Evolutionary conservation across 2,797 vertebrate genomes (phyloP).

Genomic region (Hoplostethus mediterraneus): DNA sequence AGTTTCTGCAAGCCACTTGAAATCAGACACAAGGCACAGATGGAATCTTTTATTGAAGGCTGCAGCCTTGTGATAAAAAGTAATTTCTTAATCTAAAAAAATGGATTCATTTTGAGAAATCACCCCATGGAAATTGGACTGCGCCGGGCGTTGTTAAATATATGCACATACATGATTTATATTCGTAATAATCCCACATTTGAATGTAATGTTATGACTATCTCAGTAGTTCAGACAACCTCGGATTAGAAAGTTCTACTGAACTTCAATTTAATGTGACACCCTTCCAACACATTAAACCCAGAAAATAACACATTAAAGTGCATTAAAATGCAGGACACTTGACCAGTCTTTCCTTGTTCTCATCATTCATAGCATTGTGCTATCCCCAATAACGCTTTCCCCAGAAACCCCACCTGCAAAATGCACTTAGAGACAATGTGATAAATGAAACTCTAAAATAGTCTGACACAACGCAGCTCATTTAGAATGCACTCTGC

Average conservation of each 20-base stretch:
- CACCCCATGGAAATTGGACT: conserved; percentile 4
- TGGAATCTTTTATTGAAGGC: background rate
- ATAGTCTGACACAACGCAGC: conserved; percentile 33
- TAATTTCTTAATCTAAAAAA: background rate
- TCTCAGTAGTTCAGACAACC: conserved; percentile 38
- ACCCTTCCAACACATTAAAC: conserved; percentile 14
- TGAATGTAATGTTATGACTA: conserved; percentile 50
- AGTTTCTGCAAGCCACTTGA: background rate
- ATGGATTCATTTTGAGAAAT: conserved; percentile 12
- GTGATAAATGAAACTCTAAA: conserved; percentile 46
- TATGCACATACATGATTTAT: conserved; percentile 37
- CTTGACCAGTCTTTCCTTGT: conserved; percentile 1
- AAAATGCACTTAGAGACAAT: conserved; percentile 24
- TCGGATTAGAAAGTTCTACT: conserved; percentile 43
- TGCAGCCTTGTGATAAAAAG: background rate
- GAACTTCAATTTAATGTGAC: conserved; percentile 4
- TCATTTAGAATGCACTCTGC: conserved; percentile 71
- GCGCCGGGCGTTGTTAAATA: conserved; percentile 3
- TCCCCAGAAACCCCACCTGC: conserved; percentile 33
- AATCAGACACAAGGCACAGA: background rate
- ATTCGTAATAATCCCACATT: conserved; percentile 43
- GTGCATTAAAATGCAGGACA: conserved; percentile 5
- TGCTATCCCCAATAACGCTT: conserved; percentile 7
- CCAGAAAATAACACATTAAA: conserved; percentile 20
- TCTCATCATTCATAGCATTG: conserved; percentile 18